A percentile compares a stretch with the other conserved stretches of the same genome.
Evolutionary conservation across 2,888 invertebrate genomes (phyloP).

Genomic region (Biston betularia): DNA sequence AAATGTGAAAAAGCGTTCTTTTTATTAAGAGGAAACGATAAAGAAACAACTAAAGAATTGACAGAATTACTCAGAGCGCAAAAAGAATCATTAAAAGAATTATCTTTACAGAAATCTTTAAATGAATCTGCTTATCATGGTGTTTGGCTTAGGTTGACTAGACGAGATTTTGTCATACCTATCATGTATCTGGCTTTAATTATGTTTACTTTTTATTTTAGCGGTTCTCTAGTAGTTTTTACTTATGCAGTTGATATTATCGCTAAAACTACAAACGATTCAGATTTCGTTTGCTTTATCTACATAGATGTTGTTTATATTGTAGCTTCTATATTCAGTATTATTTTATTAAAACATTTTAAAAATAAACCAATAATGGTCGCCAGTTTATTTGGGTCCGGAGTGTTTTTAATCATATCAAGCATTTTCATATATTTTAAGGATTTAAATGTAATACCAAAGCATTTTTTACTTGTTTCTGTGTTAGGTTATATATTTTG

Average conservation of each 20-base stretch:
- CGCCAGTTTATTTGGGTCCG: conserved; percentile 2
- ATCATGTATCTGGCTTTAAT: not conserved
- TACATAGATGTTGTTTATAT: conserved; percentile 11
- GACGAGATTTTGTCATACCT: conserved; percentile 11
- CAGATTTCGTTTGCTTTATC: conserved; percentile 18
- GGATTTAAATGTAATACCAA: conserved; percentile 1
- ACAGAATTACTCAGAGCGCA: conserved; percentile 30
- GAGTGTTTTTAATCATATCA: conserved; percentile 3
- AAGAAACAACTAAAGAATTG: conserved; percentile 40
- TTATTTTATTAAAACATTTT: conserved; percentile 6
- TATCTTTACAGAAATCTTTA: conserved; percentile 2
- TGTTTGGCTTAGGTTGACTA: conserved; percentile 2
- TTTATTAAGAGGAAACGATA: conserved; percentile 40
- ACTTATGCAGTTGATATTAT: conserved; percentile 21
- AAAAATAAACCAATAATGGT: conserved; percentile 10
- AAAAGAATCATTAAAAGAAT: conserved; percentile 14
- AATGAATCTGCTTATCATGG: not conserved
- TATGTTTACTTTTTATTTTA: conserved; percentile 19
- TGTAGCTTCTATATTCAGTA: conserved; percentile 3
- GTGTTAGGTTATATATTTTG: conserved; percentile 29
- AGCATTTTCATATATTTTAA: conserved; percentile 14
- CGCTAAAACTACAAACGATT: conserved; percentile 7
- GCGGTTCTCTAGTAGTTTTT: conserved; percentile 14
- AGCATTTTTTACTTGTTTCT: conserved; percentile 11
- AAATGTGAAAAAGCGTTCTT: conserved; percentile 37